Percentiles rank a stretch among this genome's conserved stretches.
phyloP scores from a whole-genome alignment of 1,140 invertebrate genomes.

The Drosophila subpulchrella region DNA sequence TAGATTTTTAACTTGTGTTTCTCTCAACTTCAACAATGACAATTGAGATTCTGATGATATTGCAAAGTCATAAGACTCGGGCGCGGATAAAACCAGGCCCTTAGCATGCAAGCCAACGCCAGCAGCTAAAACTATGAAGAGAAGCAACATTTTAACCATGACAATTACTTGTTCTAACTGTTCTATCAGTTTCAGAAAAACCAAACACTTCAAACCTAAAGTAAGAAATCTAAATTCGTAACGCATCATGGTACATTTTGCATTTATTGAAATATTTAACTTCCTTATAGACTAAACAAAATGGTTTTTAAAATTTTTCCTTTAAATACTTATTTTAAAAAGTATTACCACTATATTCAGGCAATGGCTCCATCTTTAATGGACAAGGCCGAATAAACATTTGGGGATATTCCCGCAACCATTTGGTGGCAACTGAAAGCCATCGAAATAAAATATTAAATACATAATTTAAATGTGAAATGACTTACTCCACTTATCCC shows the following conservation, averaged over 20 bases:
- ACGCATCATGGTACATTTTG: slow-evolving; percentile 1
- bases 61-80: slow-evolving; percentile 2
- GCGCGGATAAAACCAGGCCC: not conserved
- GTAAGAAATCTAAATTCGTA: not conserved
- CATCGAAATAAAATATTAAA: not conserved
- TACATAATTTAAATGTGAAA: not conserved
- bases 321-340: not conserved
- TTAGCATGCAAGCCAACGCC: not conserved
- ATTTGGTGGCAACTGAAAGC: slow-evolving; percentile 30
- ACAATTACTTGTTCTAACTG: not conserved
- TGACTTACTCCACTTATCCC: slow-evolving; percentile 36
- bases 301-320: not conserved
- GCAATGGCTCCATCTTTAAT: not conserved
- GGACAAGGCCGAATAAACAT: slow-evolving; percentile 28
- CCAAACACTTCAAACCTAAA: not conserved
- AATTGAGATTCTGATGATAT: slow-evolving; percentile 24
- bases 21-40: not conserved
- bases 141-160: not conserved
- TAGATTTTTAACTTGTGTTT: slow-evolving; percentile 19
- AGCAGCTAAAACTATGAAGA: not conserved
- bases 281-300: not conserved
- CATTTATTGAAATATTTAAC: not conserved
- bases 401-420: slow-evolving; percentile 22
- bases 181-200: not conserved
- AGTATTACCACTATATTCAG: not conserved